These are phyloP conservation scores for Callocephalon fimbriatum DNA, from an alignment of 2,113 vertebrate genomes.

Conservation along the genomic window DNA sequence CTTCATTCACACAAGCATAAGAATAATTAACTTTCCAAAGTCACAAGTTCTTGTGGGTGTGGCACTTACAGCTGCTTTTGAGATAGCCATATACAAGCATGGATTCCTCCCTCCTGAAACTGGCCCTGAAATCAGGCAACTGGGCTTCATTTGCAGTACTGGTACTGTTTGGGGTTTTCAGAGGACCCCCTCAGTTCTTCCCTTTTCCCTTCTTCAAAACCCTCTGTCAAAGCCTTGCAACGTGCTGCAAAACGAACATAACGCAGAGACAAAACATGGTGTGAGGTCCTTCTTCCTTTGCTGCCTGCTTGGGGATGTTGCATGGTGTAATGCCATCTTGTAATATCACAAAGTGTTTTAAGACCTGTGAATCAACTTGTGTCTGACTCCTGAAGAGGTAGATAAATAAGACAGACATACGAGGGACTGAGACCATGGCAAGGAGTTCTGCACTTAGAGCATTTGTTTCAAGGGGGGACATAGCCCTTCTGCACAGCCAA, in stretches of 20 bases:
- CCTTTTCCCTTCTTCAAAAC: neutral
- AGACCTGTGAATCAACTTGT: neutral
- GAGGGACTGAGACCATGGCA: fast-evolving
- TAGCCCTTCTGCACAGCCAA: neutral
- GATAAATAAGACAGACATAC: neutral
- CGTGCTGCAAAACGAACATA: neutral
- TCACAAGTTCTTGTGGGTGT: neutral
- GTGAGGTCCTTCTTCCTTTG: neutral
- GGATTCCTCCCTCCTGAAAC: neutral
- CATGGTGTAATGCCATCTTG: neutral
- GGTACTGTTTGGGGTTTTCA: neutral
- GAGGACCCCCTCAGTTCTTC: neutral
- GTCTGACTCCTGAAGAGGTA: neutral
- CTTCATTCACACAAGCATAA: neutral
- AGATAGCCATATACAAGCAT: neutral
- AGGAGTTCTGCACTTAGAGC: neutral
- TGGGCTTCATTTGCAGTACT: neutral
- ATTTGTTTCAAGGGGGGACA: neutral
- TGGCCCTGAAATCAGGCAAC: neutral
- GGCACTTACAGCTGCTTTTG: neutral
- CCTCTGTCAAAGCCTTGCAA: neutral
- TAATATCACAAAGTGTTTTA: neutral
- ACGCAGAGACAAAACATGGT: neutral
- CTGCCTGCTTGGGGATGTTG: neutral
- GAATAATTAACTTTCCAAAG: neutral